Evolutionary conservation across 2,113 vertebrate species (phyloP).

Genomic region (Dicrurus megarhynchus): DNA sequence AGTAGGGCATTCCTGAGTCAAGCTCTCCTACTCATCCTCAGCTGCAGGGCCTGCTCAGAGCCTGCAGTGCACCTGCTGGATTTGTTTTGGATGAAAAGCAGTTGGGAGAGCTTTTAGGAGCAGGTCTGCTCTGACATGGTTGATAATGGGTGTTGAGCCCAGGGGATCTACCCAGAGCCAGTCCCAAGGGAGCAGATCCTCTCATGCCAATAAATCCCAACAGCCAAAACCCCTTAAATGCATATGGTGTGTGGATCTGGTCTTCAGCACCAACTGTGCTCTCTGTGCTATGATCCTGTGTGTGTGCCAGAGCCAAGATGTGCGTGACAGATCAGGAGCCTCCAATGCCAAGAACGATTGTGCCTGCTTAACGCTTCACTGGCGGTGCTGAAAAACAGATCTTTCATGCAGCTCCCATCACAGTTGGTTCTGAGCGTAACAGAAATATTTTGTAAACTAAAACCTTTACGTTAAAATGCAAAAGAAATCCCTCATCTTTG

Average conservation of each 20-base stretch:
- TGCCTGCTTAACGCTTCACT: neutral
- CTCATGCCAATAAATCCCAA: accelerated
- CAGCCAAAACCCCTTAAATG: neutral
- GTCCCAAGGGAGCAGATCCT: neutral
- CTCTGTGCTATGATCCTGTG: neutral
- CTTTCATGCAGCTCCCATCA: neutral
- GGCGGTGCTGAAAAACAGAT: neutral
- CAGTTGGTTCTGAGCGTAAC: neutral
- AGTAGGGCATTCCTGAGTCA: neutral
- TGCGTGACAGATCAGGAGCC: neutral
- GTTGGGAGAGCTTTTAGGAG: neutral
- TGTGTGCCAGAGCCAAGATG: neutral
- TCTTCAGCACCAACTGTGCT: neutral
- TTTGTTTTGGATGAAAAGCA: neutral
- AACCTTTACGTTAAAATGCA: neutral
- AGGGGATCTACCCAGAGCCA: neutral
- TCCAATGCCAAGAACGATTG: neutral
- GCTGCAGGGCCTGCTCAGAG: neutral
- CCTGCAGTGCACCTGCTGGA: accelerated
- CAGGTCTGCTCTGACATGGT: neutral
- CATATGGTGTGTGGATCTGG: neutral
- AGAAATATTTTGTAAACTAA: conserved; percentile 9
- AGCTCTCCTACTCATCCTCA: neutral
- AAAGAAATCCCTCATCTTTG: neutral
- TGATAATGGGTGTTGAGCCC: neutral